Conservation (phyloP, 2,888 invertebrate genomes). For the Onchidella celtica region DNA sequence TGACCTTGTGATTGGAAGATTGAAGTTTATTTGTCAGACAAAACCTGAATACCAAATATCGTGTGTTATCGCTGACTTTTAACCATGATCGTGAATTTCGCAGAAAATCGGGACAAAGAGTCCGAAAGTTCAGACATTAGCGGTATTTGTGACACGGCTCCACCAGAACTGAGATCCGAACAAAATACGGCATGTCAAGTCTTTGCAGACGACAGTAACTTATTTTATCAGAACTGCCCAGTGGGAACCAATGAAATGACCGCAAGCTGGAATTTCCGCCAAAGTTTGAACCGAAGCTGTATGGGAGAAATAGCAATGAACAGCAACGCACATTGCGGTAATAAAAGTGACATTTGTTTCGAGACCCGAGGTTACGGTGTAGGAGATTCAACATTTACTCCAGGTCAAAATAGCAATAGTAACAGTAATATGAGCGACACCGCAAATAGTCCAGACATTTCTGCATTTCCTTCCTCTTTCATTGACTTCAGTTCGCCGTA, state of each 20-base stretch:
- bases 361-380: not conserved
- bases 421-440: not conserved
- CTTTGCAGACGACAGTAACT: not conserved
- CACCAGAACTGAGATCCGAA: not conserved
- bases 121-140: too few species aligned
- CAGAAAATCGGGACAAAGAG: constrained; percentile 1
- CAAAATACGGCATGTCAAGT: not conserved
- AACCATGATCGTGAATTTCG: constrained; percentile 31
- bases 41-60: too few species aligned
- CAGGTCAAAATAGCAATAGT: constrained; percentile 7
- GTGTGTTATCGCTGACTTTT: too few species aligned
- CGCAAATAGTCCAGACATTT: constrained; percentile 31
- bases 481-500: constrained; percentile 43
- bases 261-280: not conserved
- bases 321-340: not conserved
- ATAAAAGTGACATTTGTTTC: not conserved
- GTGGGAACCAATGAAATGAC: not conserved
- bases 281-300: constrained; percentile 17
- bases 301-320: constrained; percentile 23
- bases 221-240: not conserved
- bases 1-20: too few species aligned
- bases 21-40: too few species aligned
- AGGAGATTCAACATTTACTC: not conserved
- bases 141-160: not conserved
- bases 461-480: constrained; percentile 34